Conservation (phyloP, 2,797 vertebrate species). For the Parambassis ranga region DNA sequence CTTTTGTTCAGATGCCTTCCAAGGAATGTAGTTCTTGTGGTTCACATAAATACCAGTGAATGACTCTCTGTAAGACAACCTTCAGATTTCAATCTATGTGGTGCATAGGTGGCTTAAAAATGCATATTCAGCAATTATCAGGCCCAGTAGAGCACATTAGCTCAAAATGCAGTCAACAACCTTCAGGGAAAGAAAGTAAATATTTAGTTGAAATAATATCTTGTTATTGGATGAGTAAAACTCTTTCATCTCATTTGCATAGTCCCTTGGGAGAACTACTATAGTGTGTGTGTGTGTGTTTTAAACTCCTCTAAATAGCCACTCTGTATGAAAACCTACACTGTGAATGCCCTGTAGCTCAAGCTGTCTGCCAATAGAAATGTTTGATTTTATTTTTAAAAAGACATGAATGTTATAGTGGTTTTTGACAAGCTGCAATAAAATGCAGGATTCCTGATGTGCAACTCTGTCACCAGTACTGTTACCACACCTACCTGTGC, state of each 20-base stretch:
- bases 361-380: slow-evolving; percentile 34
- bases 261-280: slow-evolving; percentile 44
- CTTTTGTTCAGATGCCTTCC: background rate
- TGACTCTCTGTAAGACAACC: no score
- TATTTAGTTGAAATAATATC: slow-evolving; percentile 43
- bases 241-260: slow-evolving; percentile 60
- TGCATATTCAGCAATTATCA: slow-evolving; percentile 18
- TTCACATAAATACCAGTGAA: no score
- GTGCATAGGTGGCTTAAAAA: background rate
- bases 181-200: slow-evolving; percentile 53
- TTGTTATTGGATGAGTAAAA: slow-evolving; percentile 55
- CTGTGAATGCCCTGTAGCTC: slow-evolving; percentile 50
- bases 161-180: slow-evolving; percentile 31
- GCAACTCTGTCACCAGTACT: no score
- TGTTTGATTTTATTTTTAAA: no score
- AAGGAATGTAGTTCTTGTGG: background rate
- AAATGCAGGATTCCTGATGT: no score
- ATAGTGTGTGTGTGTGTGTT: slow-evolving; percentile 39
- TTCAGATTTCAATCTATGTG: no score
- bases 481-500: no score
- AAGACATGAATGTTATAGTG: background rate
- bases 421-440: no score
- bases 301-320: slow-evolving; percentile 50
- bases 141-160: slow-evolving; percentile 19
- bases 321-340: slow-evolving; percentile 54